Evolutionary conservation across 2,888 invertebrate species (phyloP), one percentile per base, ranked within the genome.

Genomic region (Rhimphoctona megacephalus): DNA sequence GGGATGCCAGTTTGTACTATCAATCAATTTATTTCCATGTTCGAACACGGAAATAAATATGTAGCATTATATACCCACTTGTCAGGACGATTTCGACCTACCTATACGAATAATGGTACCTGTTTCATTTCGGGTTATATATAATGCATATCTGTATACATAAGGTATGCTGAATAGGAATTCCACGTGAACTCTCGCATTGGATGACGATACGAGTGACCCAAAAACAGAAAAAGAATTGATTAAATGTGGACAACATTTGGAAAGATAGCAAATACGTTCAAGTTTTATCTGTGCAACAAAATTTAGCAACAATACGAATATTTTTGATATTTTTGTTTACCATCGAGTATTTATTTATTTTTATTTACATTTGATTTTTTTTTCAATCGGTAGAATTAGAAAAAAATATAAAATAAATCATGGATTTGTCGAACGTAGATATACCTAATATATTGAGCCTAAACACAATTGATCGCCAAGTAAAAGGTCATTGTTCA

Each of bases 1-100:
- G 72, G 43, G 70, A 77, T 73, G 46, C 46, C 67, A 43, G 66
- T 36, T 57, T 49, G 36, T 6, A 30, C 30, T 69, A 82, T 85
- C 85, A 82, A 85, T 85, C 69, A 82, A 82, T 79, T 82, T 82
- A 69, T 74, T 85, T 85, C 72, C 70, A 30, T 39, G 61, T 77
- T 66, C n/a, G 43, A 19, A 19, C 17, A 77, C 46, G 4, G 25
- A 69, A 49, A 54, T 78, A 33, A 46, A 78, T 52, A 33, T 36
- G 57, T 66, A 7, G 6, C 8, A 1, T 52, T 36, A 69, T 25
- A 61, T 49, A 61, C 61, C 64, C 46, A 73, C 25, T 14, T 61
- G 69, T 64, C 46, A 25, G 54, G 66, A 49, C 49, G 64, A 14
- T 78, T 54, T 73, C 66, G 76, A 49, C 81, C 36, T 46, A 82